Base-by-base conservation (phyloP, 2,888 invertebrate genomes). In the Ophion obscuratus region DNA sequence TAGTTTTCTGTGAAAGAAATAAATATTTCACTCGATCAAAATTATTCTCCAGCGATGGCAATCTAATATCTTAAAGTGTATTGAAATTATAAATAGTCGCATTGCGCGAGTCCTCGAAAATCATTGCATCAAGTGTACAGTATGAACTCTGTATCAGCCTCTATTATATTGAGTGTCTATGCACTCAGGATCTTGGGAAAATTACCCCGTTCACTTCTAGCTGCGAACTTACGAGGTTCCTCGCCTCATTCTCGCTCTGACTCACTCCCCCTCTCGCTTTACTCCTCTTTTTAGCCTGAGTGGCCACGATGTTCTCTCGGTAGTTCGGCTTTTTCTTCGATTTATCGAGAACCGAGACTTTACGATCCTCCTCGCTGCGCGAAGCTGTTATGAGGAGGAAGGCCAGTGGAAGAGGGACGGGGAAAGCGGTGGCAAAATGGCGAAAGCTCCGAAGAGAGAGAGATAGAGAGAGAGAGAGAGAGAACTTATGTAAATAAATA, bases 341-440 rank as follows among this genome's bases (percentile, higher is more conserved):
- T 79, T 79, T 83, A 83, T 83, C 62, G 77, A 73, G 73, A 73
- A 78, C 57, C 61, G 73, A 40, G 78, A 67, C 24, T 78, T 78
- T 78, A 78, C 78, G 78, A 66, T 83, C 20, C 67, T 78, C 73
- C 47, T 59, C 36, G 61, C 47, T 59, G 17, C 24, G 31, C 68
- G 40, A 59, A 44, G 36, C 61, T 74, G 40, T 79, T 67, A 68
- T 68, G 78, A 61, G 66, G 2, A 11, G 31, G n/a, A 24, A 20
- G 64, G 53, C 20, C 44, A 31, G 44, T 66, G 36, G 31, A 59
- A 70, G 24, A 78, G 40, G 73, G 66, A 71, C 64, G 47, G 59
- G 44, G 71, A 73, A 67, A 73, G 59, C 66, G 47, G 78, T 5
- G 47, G 47, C 66, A n/a, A 40, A 47, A 53, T 27, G 14, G n/a